Percentiles rank a stretch among this genome's conserved stretches.
Evolutionary conservation across 2,113 vertebrate genomes (phyloP).

Genomic region (Planiliza haematocheilus): DNA sequence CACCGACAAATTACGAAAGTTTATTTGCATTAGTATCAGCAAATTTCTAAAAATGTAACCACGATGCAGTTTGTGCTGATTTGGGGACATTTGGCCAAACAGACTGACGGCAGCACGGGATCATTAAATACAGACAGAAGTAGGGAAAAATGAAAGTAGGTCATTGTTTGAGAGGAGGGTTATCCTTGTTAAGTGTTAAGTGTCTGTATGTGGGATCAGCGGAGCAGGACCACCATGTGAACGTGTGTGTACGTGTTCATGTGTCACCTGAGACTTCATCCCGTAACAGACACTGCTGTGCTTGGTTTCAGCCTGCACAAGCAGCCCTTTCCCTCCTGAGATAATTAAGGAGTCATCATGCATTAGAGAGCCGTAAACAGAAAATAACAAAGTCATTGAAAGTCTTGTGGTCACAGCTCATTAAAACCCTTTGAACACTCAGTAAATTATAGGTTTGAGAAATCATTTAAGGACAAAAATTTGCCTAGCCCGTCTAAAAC

Average conservation of each 20-base stretch:
- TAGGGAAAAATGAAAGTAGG: slow-evolving; percentile 12
- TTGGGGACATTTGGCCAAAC: no score
- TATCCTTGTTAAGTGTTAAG: slow-evolving; percentile 36
- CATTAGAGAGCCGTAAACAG: no score
- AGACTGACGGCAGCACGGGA: not conserved
- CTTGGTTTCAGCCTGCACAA: not conserved
- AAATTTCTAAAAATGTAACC: not conserved
- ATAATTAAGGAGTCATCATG: not conserved
- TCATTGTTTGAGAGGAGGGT: slow-evolving; percentile 8
- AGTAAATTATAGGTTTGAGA: no score
- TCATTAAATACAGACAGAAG: not conserved
- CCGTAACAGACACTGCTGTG: slow-evolving; percentile 17
- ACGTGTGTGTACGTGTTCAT: not conserved
- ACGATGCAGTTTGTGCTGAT: no score
- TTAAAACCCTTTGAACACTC: no score
- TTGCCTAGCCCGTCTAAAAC: no score
- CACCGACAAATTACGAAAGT: not conserved
- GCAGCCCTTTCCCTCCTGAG: not conserved
- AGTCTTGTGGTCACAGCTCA: no score
- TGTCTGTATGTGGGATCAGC: slow-evolving; percentile 1
- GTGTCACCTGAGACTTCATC: slow-evolving; percentile 36
- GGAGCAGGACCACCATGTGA: slow-evolving; percentile 26
- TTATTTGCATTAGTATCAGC: not conserved
- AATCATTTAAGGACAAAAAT: no score
- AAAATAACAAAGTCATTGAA: no score